These are phyloP conservation scores for Agelastica alni DNA, from an alignment of 2,888 invertebrate species.

Conservation along the genomic window DNA sequence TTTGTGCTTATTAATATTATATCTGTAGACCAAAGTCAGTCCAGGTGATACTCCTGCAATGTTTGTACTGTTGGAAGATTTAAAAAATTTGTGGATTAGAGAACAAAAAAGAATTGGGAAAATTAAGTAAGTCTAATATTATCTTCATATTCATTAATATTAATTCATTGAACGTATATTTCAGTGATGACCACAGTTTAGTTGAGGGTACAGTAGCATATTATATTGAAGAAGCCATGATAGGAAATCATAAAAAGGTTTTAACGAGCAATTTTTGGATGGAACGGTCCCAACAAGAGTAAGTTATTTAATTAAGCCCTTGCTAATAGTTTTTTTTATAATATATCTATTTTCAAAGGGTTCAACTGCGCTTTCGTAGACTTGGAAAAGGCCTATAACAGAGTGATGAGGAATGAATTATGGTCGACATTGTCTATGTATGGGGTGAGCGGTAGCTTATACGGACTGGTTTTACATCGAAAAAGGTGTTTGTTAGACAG, in stretches of 20 bases:
- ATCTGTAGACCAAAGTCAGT: constrained; percentile 37
- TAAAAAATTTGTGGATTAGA: constrained; percentile 40
- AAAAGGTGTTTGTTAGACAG: no score
- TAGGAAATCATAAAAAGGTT: constrained; percentile 46
- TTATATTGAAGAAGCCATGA: constrained; percentile 39
- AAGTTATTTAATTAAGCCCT: no score
- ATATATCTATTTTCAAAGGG: no score
- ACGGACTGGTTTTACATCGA: no score
- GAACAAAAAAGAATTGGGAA: constrained; percentile 35
- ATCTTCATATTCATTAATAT: background rate
- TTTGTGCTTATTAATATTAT: no score
- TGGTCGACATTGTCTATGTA: no score
- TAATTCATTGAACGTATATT: constrained; percentile 22
- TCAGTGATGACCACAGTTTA: constrained; percentile 36
- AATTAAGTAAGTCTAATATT: constrained; percentile 34
- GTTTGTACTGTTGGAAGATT: constrained; percentile 36
- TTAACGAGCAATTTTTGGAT: constrained; percentile 52
- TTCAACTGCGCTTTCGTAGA: no score
- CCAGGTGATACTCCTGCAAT: constrained; percentile 39
- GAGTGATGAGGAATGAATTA: no score
- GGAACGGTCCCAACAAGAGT: constrained; percentile 47
- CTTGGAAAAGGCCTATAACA: no score
- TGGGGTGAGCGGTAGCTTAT: no score
- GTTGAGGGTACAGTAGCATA: constrained; percentile 36
- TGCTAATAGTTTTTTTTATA: no score